phyloP scores from a whole-genome alignment of 2,113 vertebrate genomes.

The Neolamprologus variostigma region DNA sequence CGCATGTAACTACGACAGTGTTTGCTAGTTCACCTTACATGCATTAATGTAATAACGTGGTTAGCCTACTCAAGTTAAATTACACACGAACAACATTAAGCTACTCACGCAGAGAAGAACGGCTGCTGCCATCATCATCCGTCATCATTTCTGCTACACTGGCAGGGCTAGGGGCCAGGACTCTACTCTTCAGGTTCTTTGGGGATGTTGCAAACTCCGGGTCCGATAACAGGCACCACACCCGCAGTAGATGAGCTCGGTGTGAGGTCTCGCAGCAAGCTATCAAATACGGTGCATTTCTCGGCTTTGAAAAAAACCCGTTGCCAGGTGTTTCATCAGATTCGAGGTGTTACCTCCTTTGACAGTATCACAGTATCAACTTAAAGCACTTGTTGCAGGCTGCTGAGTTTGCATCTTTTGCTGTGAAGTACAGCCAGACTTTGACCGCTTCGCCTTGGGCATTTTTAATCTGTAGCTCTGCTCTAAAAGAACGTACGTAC shows the following conservation, averaged over 20 bases:
- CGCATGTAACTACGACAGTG: fast-evolving
- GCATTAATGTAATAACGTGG: fast-evolving
- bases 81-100: no score
- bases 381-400: neutral
- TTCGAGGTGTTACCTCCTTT: neutral
- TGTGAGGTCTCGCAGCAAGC: no score
- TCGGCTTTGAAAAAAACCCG: fast-evolving
- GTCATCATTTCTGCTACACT: no score
- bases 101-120: fast-evolving
- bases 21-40: neutral
- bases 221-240: no score
- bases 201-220: fast-evolving
- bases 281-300: fast-evolving
- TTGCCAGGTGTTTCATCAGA: neutral
- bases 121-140: no score
- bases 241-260: fast-evolving
- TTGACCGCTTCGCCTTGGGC: fast-evolving
- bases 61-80: no score
- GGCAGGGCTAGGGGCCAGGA: no score
- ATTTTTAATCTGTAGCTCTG: neutral
- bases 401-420: neutral
- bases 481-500: neutral
- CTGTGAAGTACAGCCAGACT: neutral
- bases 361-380: neutral
- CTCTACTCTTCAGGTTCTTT: no score